These are phyloP conservation scores for Cossypha polioptera DNA, from an alignment of 2,797 vertebrate species.

Conservation along the genomic window DNA sequence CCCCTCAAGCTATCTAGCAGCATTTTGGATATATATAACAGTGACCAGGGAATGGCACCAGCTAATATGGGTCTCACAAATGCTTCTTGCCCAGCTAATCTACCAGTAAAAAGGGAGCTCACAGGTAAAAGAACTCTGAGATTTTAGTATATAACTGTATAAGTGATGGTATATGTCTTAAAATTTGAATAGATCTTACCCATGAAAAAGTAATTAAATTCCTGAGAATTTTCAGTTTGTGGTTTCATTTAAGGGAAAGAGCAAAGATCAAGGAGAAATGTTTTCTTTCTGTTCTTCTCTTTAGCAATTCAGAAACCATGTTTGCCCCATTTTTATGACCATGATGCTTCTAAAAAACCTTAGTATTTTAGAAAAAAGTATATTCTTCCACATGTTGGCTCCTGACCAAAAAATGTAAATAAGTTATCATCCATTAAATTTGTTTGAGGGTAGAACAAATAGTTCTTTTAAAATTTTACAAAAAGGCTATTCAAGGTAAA, in stretches of 20 bases:
- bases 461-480: slow-evolving; percentile 78
- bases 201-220: background rate
- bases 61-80: slow-evolving; percentile 86
- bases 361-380: slow-evolving; percentile 84
- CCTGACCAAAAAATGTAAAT: slow-evolving; percentile 74
- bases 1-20: slow-evolving; percentile 82
- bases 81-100: slow-evolving; percentile 84
- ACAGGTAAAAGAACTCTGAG: slow-evolving; percentile 79
- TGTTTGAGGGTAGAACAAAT: slow-evolving; percentile 80
- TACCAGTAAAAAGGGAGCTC: slow-evolving; percentile 91
- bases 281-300: slow-evolving; percentile 18
- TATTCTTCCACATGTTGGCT: slow-evolving; percentile 76
- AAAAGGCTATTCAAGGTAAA: slow-evolving; percentile 87
- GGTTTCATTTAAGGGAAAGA: slow-evolving; percentile 1
- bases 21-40: slow-evolving; percentile 92
- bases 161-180: background rate
- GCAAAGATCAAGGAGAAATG: background rate
- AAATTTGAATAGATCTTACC: background rate
- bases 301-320: slow-evolving; percentile 36
- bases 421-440: slow-evolving; percentile 81
- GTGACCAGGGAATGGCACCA: slow-evolving; percentile 87
- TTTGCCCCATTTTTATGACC: slow-evolving; percentile 65
- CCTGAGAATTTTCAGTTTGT: background rate
- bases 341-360: slow-evolving; percentile 75
- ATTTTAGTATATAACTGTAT: background rate